A percentile compares a stretch with the other conserved stretches of the same genome.
Evolutionary conservation across 2,113 vertebrate species (phyloP).

Genomic region (Festucalex cinctus): DNA sequence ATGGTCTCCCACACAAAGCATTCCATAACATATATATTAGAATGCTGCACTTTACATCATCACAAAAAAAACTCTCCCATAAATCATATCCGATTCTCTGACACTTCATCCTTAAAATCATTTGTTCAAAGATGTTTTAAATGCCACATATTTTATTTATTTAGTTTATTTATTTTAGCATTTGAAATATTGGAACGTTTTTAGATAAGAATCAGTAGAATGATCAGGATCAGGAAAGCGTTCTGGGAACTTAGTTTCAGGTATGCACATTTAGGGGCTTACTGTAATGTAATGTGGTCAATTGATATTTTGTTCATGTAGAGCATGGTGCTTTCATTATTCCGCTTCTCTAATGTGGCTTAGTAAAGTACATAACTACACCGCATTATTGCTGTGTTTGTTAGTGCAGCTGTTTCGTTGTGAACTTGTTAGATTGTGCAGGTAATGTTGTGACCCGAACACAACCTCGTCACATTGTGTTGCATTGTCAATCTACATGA

Average conservation of each 20-base stretch:
- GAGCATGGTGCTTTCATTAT: neutral
- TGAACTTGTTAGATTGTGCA: neutral
- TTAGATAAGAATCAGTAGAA: no score
- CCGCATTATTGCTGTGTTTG: neutral
- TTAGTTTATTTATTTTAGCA: no score
- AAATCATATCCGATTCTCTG: neutral
- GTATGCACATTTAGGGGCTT: neutral
- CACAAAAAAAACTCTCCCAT: neutral
- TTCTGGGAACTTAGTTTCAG: neutral
- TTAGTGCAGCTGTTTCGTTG: neutral
- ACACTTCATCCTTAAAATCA: neutral
- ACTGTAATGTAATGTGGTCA: neutral
- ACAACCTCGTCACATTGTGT: neutral
- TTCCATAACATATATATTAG: neutral
- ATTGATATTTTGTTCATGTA: neutral
- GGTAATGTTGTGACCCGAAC: neutral
- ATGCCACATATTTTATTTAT: neutral
- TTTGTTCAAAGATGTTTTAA: no score
- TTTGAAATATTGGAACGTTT: no score
- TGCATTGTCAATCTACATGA: conserved; percentile 3
- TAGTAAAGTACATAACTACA: neutral
- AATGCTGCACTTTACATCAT: neutral
- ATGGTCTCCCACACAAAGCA: neutral
- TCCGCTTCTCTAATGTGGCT: neutral
- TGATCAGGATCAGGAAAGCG: no score